Evolutionary conservation across 2,113 vertebrate species (phyloP), one percentile per base, ranked within the genome.

Genomic region (Trachemys scripta): DNA sequence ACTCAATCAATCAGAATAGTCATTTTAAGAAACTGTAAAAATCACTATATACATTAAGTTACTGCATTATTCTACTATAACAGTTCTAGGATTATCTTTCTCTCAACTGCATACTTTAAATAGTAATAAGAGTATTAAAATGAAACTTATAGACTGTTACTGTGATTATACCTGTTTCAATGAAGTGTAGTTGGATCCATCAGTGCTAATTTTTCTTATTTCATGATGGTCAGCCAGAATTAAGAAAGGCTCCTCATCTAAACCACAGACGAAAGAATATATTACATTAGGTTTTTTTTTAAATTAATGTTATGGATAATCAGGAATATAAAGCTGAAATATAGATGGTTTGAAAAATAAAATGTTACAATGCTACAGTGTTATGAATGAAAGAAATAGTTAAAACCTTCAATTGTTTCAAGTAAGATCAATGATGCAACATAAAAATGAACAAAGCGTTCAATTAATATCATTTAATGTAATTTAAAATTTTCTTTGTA

Each of bases 211-310:
- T 98, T 99, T 99, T 96, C 99, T 98, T 97, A 99, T 99, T 97
- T 99, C 99, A 93, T 99, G 99, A 97, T 99, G 99, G 98, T 99
- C 99, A 54, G 99, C 99, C 97, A 99, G 99, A 97, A 99, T 99
- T 96, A 99, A 98, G 97, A 99, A 99, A 78, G 99, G 99, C 89
- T 99, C 99, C 97, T 99, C 99, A 97, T 98, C 99, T 99, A 98
- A 98, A 98, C 93, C 90, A 89, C 98, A 92, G 94, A 88, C 92
- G 83, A 98, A 95, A 98, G 87, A 97, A 97, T 62, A 97, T 57
- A 96, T 97, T 96, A 97, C 90, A 92, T 53, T 95, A 96, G 87
- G 92, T 1, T 47, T 85, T 90, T 91, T 96, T 91, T 96, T 98
- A 95, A 96, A 88, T 98, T 97, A 96, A 97, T 95, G 27, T 96